Evolutionary conservation across 1,140 invertebrate genomes (phyloP).

Genomic region (Heliconius hermathena): DNA sequence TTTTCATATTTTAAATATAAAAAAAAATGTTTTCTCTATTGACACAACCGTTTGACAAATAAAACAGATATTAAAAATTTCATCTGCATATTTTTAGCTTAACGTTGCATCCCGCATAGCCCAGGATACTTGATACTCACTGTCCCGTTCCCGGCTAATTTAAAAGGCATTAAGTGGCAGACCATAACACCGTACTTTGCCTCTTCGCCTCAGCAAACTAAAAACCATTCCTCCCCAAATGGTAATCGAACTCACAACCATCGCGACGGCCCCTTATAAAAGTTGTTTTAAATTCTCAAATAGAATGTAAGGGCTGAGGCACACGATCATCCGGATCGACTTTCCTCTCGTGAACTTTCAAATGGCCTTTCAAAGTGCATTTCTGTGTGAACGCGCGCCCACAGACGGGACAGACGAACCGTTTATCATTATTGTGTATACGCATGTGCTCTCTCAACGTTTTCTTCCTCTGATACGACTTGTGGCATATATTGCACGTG

Average conservation of each 20-base stretch:
- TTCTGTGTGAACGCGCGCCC: conserved; percentile 85
- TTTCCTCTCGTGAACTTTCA: conserved; percentile 72
- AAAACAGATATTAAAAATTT: no score
- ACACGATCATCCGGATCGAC: conserved; percentile 32
- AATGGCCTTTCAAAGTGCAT: conserved; percentile 78
- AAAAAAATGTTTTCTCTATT: neutral
- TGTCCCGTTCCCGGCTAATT: no score
- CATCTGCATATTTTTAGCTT: no score
- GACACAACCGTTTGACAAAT: neutral
- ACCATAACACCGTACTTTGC: no score
- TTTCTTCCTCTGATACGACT: conserved; percentile 75
- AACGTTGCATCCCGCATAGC: no score
- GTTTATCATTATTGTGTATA: conserved; percentile 88
- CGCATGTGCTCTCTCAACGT: conserved; percentile 85
- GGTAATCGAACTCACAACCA: no score
- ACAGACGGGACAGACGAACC: conserved; percentile 87
- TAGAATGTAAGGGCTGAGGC: conserved; percentile 31
- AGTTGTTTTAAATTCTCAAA: neutral
- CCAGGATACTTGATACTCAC: no score
- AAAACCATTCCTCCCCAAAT: no score
- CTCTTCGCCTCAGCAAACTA: no score
- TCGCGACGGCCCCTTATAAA: no score
- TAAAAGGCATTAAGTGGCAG: no score
- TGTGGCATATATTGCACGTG: conserved; percentile 69
- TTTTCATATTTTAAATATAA: neutral